These are phyloP conservation scores for Chrysopilus asiliformis DNA, from an alignment of 2,888 invertebrate species.

Conservation along the genomic window DNA sequence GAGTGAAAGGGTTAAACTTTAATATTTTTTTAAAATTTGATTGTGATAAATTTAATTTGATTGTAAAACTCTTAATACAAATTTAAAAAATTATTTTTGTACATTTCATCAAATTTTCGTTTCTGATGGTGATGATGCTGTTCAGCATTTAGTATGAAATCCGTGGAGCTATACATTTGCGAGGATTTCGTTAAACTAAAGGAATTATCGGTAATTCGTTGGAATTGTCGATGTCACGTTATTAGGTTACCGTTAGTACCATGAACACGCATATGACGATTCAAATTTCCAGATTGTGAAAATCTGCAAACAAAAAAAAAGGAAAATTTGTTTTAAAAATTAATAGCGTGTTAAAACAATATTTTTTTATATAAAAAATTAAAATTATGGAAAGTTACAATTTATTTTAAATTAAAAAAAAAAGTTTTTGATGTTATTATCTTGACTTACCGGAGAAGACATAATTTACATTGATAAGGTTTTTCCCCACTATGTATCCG, in stretches of 20 bases:
- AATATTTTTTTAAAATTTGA: neutral
- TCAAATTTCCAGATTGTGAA: slow-evolving; percentile 96
- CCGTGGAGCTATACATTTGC: slow-evolving; percentile 2
- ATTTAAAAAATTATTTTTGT: slow-evolving; percentile 9
- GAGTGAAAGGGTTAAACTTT: no score
- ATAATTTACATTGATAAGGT: slow-evolving; percentile 95
- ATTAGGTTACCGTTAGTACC: slow-evolving; percentile 49
- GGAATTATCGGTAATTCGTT: slow-evolving; percentile 16
- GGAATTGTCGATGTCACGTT: slow-evolving; percentile 43
- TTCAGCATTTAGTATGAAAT: slow-evolving; percentile 5
- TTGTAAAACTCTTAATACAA: slow-evolving; percentile 3
- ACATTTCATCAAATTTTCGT: slow-evolving; percentile 11
- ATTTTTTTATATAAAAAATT: no score
- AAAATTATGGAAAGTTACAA: no score
- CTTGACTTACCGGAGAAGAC: slow-evolving; percentile 56
- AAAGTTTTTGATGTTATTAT: neutral
- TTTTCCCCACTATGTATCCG: slow-evolving; percentile 78
- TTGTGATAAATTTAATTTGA: neutral
- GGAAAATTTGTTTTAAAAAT: slow-evolving; percentile 7
- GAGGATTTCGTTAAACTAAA: slow-evolving; percentile 4
- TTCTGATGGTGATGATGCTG: slow-evolving; percentile 4
- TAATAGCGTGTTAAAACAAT: no score
- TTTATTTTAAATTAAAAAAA: no score
- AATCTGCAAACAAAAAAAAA: slow-evolving; percentile 42
- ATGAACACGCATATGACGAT: slow-evolving; percentile 98